Conservation (phyloP, 2,797 vertebrate genomes). For the Clamator glandarius region DNA sequence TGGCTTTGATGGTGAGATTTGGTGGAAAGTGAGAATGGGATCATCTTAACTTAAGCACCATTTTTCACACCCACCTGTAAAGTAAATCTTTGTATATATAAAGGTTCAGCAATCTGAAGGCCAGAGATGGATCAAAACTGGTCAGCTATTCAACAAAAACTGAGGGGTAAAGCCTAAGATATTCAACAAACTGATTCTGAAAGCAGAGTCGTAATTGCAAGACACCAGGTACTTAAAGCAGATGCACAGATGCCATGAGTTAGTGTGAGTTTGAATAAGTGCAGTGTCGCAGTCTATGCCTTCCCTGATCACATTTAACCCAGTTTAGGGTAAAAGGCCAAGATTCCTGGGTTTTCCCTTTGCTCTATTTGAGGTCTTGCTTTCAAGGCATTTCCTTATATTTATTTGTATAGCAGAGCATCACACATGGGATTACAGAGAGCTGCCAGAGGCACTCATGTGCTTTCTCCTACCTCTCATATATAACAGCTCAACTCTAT, state of each 20-base stretch:
- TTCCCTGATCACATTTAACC: not conserved
- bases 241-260: not conserved
- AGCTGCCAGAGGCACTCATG: not conserved
- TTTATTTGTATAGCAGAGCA: not conserved
- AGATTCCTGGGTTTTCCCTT: not conserved
- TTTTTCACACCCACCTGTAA: not conserved
- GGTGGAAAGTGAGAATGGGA: not conserved
- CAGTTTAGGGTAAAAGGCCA: not conserved
- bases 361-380: not conserved
- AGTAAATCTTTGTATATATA: too few relatives aligned
- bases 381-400: conserved; percentile 4
- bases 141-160: too few relatives aligned
- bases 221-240: not conserved
- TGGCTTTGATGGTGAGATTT: not conserved
- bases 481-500: conserved; percentile 2
- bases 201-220: not conserved
- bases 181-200: not conserved
- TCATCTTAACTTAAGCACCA: not conserved
- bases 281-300: not conserved
- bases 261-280: not conserved
- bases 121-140: too few relatives aligned
- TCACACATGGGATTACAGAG: not conserved
- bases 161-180: too few relatives aligned
- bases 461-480: conserved; percentile 1
- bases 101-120: too few relatives aligned